Conservation (phyloP, 2,797 vertebrate species). For the Neopelma chrysocephalum region DNA sequence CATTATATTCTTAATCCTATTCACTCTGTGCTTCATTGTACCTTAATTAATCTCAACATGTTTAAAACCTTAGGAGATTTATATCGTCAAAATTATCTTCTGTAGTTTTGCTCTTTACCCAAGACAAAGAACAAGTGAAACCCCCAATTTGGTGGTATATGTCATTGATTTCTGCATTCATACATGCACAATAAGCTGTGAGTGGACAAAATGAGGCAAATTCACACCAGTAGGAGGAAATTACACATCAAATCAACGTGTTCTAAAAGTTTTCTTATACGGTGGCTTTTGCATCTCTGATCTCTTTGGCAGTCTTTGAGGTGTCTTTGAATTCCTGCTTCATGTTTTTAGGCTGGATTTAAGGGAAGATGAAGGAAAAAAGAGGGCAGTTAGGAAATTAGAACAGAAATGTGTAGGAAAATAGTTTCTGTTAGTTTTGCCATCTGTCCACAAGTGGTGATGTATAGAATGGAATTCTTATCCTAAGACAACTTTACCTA, state of each 20-base stretch:
- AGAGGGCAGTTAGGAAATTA: background rate
- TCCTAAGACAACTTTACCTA: background rate
- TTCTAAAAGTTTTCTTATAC: background rate
- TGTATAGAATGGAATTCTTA: background rate
- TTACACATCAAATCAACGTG: background rate
- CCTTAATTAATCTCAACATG: background rate
- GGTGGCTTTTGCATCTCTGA: background rate
- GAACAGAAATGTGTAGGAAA: background rate
- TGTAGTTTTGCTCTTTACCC: background rate
- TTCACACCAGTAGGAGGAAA: background rate
- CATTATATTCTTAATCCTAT: background rate
- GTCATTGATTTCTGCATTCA: background rate
- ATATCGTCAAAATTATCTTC: background rate
- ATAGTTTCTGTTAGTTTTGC: background rate
- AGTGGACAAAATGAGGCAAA: background rate
- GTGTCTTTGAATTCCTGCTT: background rate
- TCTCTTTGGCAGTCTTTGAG: background rate
- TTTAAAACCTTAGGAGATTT: background rate
- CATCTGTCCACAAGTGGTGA: background rate
- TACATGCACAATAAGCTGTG: background rate
- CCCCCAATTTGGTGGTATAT: accelerated
- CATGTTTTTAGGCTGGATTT: background rate
- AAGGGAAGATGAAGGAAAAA: background rate
- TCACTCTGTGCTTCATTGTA: background rate
- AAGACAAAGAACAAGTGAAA: background rate